phyloP scores from a whole-genome alignment of 2,888 invertebrate genomes.

The Metacarcinus magister region DNA sequence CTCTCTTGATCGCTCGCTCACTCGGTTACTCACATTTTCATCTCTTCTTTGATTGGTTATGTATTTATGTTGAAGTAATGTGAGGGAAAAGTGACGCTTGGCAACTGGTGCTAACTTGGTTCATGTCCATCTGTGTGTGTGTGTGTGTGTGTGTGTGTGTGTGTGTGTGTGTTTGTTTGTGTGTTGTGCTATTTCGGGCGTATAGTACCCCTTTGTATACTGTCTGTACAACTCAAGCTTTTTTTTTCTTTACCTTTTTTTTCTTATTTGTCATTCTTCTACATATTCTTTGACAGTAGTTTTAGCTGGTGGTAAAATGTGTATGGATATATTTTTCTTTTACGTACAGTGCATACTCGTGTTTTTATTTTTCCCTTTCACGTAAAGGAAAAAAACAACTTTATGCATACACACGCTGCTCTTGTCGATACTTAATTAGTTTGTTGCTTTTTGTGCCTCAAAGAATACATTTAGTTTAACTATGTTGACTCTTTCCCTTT shows the following conservation, averaged over 20 bases:
- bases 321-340: no score
- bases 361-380: not conserved
- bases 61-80: not conserved
- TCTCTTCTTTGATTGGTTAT: not conserved
- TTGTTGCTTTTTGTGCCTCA: no score
- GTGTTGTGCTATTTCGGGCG: not conserved
- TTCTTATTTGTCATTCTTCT: not conserved
- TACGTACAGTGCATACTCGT: no score
- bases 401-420: not conserved
- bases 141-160: slow-evolving; percentile 26
- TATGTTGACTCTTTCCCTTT: no score
- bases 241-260: not conserved
- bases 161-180: not conserved
- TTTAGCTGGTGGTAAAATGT: not conserved
- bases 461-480: no score
- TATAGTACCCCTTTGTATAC: not conserved
- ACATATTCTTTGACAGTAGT: not conserved
- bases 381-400: not conserved
- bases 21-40: no score
- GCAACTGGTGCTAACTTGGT: not conserved
- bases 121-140: not conserved
- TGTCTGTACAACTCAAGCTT: not conserved
- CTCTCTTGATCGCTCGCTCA: not conserved
- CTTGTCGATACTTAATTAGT: no score
- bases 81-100: not conserved